Evolutionary conservation across 2,888 invertebrate species (phyloP), one percentile per base, ranked within the genome.

Genomic region (Lepidonotus clava): DNA sequence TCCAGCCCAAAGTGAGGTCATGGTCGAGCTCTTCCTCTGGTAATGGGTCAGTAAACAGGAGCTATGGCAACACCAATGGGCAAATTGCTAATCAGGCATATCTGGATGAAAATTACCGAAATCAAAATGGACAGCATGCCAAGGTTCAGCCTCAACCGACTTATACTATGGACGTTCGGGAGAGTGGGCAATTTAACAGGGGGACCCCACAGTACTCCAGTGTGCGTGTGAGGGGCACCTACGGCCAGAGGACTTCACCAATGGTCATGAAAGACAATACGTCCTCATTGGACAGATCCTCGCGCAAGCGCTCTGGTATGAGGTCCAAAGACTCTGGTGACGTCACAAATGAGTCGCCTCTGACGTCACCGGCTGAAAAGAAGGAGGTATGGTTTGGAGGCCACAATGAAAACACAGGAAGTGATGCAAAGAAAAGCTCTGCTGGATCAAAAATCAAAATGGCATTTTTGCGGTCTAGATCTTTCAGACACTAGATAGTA

Each of bases 391-490:
- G 80, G 46, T 24, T 24, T 5, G 41, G 41, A 1, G 51, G 21
- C 21, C 14, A 51, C 21, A 14, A 51, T 51, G 51, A 51, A 21
- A 51, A 51, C 21, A 21, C 28, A 41, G 28, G 1, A 4, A 1
- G 21, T 51, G 80, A 80, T 32, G 80, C 4, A 18, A 80, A 80
- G 46, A 40, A 40, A 28, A n/a, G 11, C 24, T 24, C 80, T 18
- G 46, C 80, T 6, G 80, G 80, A 14, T 80, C 80, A 8, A 80
- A 46, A 80, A 80, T 80, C 46, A 80, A 80, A 80, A 80, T 80
- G 80, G 80, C 80, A n/a, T 80, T 80, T 51, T 46, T 80, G 21
- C 41, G 46, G 0, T 80, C 80, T 32, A 1, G 51, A 32, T 80
- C 80, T 18, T 41, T 80, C 28, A 14, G 80, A 1, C 24, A 28